These are phyloP conservation scores for Campodea augens DNA, from an alignment of 1,140 invertebrate genomes.

Conservation along the genomic window DNA sequence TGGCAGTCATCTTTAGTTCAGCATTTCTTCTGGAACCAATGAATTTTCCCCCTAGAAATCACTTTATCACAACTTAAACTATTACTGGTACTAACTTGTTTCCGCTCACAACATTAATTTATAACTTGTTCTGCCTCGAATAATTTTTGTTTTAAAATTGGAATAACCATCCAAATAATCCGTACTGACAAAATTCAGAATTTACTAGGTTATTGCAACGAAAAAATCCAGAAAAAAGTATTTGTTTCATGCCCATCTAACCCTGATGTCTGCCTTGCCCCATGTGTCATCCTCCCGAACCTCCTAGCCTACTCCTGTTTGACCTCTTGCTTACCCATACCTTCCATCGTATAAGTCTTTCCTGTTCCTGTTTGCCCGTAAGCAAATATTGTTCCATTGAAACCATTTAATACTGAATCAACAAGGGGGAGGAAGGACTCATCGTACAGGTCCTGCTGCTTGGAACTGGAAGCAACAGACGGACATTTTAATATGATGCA, in stretches of 20 bases:
- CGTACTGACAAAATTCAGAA: neutral
- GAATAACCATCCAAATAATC: neutral
- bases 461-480: slow-evolving; percentile 34
- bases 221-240: neutral
- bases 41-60: too few species aligned
- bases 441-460: slow-evolving; percentile 85
- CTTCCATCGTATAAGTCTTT: slow-evolving; percentile 94
- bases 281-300: neutral
- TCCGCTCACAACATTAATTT: too few species aligned
- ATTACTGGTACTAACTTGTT: too few species aligned
- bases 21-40: too few species aligned
- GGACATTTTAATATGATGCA: neutral
- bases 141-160: too few species aligned
- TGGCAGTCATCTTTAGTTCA: too few species aligned
- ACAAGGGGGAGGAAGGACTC: slow-evolving; percentile 88
- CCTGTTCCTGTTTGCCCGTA: slow-evolving; percentile 95
- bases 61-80: too few species aligned
- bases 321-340: slow-evolving; percentile 22
- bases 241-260: neutral
- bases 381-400: slow-evolving; percentile 93
- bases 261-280: neutral
- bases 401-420: slow-evolving; percentile 86
- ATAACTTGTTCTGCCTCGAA: too few species aligned
- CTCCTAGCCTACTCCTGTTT: neutral
- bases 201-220: neutral